Base-by-base conservation (phyloP, 2,113 vertebrate species). In the Crocuta crocuta region DNA sequence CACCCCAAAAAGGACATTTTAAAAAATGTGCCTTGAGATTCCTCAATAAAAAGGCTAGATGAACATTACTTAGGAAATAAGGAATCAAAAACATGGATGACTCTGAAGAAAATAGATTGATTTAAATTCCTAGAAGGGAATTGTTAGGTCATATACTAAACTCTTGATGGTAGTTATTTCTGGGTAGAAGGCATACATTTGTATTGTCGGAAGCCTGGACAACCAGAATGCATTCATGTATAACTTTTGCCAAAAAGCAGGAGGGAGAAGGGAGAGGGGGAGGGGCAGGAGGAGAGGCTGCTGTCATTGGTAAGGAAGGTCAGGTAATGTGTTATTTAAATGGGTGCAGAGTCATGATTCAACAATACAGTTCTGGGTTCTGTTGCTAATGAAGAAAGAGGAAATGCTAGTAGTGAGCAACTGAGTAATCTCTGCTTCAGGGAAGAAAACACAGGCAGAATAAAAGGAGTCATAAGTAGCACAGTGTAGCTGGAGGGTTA, bases 301-400 rank as follows among this genome's bases (percentile, higher is more conserved):
- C 15, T 0, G 0, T 31, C 9, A 48, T 78, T 31, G 78, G 86
- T 66, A 84, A 74, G 58, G 45, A 87, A 82, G 21, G 26, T 24
- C 66, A 70, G 79, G 63, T 74, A 94, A 85, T 81, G 39, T 13
- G 28, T 76, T 92, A 48, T 80, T 50, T 95, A 89, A 85, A 17
- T 26, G 45, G 61, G 70, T 31, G 43, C 91, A 80, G 0, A 73
- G 91, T 82, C 71, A 89, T 0, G 5, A 80, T 61, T 91, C 91
- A 92, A 48, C 58, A 80, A 39, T 12, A 63, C 5, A 65, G 55
- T 61, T 61, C 58, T 23, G 31, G 26, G 12, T 48, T 79, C 71
- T 91, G 31, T 94, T 66, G 8, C 71, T 85, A 68, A 84, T 48
- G 31, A 93, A 73, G 81, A 21, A 78, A 79, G 21, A 65, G 76